Percentiles rank a stretch among this genome's conserved stretches.
Conservation (phyloP, 2,113 vertebrate genomes). For the Indicator indicator region DNA sequence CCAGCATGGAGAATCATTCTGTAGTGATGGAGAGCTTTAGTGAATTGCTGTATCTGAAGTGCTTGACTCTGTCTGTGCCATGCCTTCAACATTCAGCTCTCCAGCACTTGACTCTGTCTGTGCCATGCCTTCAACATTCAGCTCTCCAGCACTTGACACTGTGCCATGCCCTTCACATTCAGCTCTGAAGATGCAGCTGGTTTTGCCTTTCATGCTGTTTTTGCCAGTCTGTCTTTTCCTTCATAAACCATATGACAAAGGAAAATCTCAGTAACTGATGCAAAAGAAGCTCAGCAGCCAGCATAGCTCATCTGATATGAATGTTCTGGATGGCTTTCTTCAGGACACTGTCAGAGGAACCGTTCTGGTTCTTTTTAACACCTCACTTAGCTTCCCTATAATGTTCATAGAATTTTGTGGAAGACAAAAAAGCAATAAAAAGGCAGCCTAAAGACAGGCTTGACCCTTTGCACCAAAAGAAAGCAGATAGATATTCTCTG, state of each 20-base stretch:
- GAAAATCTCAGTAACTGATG: background rate
- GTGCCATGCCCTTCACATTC: background rate
- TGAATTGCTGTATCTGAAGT: background rate
- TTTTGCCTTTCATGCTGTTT: background rate
- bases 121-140: background rate
- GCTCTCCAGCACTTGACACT: background rate
- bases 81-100: background rate
- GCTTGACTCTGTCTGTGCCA: background rate
- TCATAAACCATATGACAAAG: background rate
- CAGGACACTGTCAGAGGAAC: background rate
- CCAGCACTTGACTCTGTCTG: background rate
- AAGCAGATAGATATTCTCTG: background rate
- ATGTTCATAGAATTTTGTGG: background rate
- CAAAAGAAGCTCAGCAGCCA: slow-evolving; percentile 17
- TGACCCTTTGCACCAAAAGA: slow-evolving; percentile 2
- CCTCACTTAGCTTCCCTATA: background rate
- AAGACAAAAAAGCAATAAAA: background rate
- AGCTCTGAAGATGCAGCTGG: background rate
- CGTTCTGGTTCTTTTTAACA: background rate
- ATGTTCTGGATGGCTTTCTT: slow-evolving; percentile 21
- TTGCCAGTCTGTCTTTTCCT: background rate
- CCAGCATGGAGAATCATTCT: no score
- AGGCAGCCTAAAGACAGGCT: background rate
- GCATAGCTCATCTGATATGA: background rate
- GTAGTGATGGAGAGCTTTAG: background rate